These are phyloP conservation scores for Orchesella flavescens DNA, from an alignment of 2,888 invertebrate genomes.

Conservation along the genomic window DNA sequence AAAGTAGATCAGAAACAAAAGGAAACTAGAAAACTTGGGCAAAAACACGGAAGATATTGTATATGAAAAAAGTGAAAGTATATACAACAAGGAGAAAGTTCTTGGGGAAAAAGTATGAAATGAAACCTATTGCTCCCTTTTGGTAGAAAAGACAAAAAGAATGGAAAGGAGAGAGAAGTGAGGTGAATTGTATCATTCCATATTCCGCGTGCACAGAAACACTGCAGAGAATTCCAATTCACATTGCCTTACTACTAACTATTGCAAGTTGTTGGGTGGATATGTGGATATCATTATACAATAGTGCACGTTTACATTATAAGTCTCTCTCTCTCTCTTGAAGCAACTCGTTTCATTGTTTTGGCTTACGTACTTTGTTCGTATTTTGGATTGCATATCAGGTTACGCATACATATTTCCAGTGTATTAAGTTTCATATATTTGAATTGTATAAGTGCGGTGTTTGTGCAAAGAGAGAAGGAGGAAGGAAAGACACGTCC, in stretches of 20 bases:
- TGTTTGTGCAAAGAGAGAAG: not conserved
- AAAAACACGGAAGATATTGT: not conserved
- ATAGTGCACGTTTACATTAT: not conserved
- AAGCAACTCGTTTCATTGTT: slow-evolving; percentile 30
- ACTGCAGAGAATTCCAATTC: slow-evolving; percentile 57
- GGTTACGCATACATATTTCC: slow-evolving; percentile 38
- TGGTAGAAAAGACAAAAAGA: slow-evolving; percentile 20
- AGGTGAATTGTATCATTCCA: slow-evolving; percentile 53
- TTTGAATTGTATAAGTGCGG: slow-evolving; percentile 36
- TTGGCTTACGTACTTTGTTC: not conserved
- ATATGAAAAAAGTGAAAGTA: slow-evolving; percentile 11
- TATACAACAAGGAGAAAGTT: not conserved
- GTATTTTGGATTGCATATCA: slow-evolving; percentile 26
- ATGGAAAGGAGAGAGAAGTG: not conserved
- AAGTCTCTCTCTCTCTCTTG: not conserved
- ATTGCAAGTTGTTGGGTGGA: not conserved
- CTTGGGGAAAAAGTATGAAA: slow-evolving; percentile 18
- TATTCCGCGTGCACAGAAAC: slow-evolving; percentile 28
- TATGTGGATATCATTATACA: slow-evolving; percentile 14
- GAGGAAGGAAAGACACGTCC: slow-evolving; percentile 19
- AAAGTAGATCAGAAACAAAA: slow-evolving; percentile 33
- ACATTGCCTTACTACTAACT: not conserved
- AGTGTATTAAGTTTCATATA: slow-evolving; percentile 48
- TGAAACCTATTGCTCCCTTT: slow-evolving; percentile 55
- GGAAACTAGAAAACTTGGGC: slow-evolving; percentile 38